phyloP scores from a whole-genome alignment of 2,797 vertebrate species.

The Microtus californicus region DNA sequence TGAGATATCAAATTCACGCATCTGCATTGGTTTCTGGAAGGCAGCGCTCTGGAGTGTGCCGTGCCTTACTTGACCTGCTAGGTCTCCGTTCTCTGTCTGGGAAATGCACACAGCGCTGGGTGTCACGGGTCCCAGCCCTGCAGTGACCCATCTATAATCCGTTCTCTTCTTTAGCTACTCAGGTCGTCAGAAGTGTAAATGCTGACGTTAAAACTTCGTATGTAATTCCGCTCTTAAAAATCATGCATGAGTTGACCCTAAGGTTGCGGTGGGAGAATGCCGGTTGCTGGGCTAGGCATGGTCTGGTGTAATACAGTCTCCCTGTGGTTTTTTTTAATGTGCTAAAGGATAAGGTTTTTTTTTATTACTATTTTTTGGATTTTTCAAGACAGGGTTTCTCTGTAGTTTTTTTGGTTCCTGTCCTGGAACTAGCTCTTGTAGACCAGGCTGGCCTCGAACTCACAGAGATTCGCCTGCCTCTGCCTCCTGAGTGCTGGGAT shows the following conservation, averaged over 20 bases:
- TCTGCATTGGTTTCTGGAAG: not conserved
- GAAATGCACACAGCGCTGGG: not conserved
- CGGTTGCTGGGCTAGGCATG: constrained; percentile 26
- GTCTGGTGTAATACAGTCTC: constrained; percentile 22
- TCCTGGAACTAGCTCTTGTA: too few species aligned
- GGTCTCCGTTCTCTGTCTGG: constrained; percentile 4
- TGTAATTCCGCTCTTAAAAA: constrained; percentile 42
- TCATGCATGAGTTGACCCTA: constrained; percentile 19
- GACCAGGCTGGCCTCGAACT: too few species aligned
- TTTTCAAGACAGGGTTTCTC: too few species aligned
- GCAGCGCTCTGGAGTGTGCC: not conserved
- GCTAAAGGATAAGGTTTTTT: not conserved
- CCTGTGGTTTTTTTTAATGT: not conserved
- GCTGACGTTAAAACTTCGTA: not conserved
- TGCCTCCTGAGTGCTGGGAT: too few species aligned
- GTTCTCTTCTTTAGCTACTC: not conserved
- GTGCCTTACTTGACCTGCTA: not conserved
- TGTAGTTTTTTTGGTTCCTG: too few species aligned
- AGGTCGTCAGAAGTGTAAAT: not conserved
- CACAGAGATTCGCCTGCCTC: too few species aligned
- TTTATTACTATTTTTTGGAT: too few species aligned
- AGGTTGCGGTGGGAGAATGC: constrained; percentile 58
- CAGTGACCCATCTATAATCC: not conserved
- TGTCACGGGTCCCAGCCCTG: not conserved
- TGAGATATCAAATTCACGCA: not conserved